Evolutionary conservation across 2,113 vertebrate species (phyloP).

Genomic region (cat (Felis catus)): DNA sequence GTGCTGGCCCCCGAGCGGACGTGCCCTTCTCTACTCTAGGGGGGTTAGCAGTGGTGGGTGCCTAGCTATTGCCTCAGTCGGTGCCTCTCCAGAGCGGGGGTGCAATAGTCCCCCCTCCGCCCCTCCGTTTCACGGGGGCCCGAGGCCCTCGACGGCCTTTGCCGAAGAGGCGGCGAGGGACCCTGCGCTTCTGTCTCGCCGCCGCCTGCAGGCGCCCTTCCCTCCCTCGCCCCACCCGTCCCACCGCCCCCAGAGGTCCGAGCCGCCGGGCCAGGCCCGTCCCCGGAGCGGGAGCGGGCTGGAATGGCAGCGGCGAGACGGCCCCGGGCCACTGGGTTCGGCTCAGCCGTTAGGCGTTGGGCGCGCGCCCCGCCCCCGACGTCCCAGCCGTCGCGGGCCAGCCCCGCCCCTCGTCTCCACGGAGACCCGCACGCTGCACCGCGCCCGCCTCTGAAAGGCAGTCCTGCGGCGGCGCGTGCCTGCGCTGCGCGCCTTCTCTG

Average conservation of each 20-base stretch:
- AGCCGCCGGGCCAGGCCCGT: too few species aligned
- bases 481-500: not conserved
- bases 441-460: accelerated
- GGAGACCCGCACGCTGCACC: not conserved
- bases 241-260: not conserved
- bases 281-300: too few species aligned
- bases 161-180: not conserved
- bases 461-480: accelerated
- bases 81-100: not conserved
- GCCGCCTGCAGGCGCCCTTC: not conserved
- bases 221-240: not conserved
- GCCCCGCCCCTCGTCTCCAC: not conserved
- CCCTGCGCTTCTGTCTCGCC: too few species aligned
- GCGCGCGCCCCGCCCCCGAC: not conserved
- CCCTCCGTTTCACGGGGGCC: not conserved
- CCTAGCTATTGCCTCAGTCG: too few species aligned
- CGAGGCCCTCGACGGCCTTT: not conserved
- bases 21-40: not conserved
- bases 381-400: accelerated
- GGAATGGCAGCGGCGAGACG: accelerated
- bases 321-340: accelerated
- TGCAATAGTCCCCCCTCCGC: accelerated
- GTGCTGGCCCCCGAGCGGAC: not conserved
- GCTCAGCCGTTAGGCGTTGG: not conserved
- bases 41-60: too few species aligned